These are phyloP conservation scores for Setophaga kirtlandii DNA, from an alignment of 2,113 vertebrate species.

Conservation along the genomic window DNA sequence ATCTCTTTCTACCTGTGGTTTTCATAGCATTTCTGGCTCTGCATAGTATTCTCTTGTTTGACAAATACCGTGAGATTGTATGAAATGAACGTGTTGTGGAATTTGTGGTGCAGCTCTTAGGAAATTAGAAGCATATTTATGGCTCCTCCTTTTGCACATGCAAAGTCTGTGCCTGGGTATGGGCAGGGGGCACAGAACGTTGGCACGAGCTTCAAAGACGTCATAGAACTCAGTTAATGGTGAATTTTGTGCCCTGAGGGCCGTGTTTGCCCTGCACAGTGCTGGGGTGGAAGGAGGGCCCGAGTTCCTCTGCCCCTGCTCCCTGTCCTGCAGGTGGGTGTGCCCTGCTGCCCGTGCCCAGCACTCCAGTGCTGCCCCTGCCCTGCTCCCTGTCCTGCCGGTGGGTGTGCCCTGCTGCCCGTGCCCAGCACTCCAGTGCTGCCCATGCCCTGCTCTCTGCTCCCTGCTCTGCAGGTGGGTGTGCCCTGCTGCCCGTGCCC, in stretches of 20 bases:
- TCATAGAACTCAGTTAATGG: background rate
- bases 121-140: slow-evolving; percentile 10
- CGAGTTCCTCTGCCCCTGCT: background rate
- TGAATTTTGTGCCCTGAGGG: background rate
- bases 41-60: slow-evolving; percentile 15
- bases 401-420: too few species aligned
- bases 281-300: background rate
- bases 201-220: background rate
- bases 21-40: background rate
- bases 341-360: too few species aligned
- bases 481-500: background rate
- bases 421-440: too few species aligned
- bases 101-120: slow-evolving; percentile 12
- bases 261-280: background rate
- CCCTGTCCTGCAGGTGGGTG: background rate
- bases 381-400: too few species aligned
- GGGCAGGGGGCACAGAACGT: background rate
- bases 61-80: background rate
- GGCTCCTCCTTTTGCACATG: background rate
- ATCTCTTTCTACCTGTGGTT: background rate
- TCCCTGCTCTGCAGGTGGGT: too few species aligned
- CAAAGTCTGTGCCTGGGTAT: background rate
- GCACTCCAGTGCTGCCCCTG: too few species aligned
- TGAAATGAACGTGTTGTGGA: slow-evolving; percentile 2
- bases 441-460: too few species aligned